Evolutionary conservation across 2,797 vertebrate genomes (phyloP).

Genomic region (Diglossa cyanea): DNA sequence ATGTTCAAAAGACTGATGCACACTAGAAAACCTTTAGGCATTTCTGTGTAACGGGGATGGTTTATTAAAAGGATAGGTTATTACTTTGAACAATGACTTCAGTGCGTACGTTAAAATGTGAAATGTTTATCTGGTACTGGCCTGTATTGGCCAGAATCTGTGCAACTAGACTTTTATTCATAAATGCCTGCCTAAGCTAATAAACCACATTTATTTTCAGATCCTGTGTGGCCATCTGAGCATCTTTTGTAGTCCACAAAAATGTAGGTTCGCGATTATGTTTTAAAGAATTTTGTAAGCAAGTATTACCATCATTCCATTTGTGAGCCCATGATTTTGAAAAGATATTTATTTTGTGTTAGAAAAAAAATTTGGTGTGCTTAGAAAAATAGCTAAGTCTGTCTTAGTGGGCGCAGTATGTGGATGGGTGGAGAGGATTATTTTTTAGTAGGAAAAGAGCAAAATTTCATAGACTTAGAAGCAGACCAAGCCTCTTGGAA

Average conservation of each 20-base stretch:
- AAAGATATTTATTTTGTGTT: background rate
- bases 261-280: rapidly evolving
- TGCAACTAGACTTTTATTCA: background rate
- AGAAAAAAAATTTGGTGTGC: background rate
- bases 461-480: background rate
- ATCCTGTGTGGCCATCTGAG: background rate
- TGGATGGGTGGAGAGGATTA: background rate
- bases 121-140: conserved; percentile 17
- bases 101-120: background rate
- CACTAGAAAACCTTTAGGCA: conserved; percentile 41
- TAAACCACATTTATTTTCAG: background rate
- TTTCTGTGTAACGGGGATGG: conserved; percentile 21
- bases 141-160: background rate
- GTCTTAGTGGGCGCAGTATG: background rate
- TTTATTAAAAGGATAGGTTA: conserved; percentile 55
- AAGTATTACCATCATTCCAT: background rate
- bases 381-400: background rate
- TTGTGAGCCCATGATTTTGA: background rate
- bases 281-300: background rate
- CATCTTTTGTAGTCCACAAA: background rate
- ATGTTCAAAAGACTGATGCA: conserved; percentile 46
- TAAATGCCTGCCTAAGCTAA: background rate
- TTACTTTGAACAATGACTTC: conserved; percentile 45
- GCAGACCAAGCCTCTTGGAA: background rate
- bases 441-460: background rate